These are phyloP conservation scores for Germaria angustata DNA, from an alignment of 2,888 invertebrate species.

Conservation along the genomic window DNA sequence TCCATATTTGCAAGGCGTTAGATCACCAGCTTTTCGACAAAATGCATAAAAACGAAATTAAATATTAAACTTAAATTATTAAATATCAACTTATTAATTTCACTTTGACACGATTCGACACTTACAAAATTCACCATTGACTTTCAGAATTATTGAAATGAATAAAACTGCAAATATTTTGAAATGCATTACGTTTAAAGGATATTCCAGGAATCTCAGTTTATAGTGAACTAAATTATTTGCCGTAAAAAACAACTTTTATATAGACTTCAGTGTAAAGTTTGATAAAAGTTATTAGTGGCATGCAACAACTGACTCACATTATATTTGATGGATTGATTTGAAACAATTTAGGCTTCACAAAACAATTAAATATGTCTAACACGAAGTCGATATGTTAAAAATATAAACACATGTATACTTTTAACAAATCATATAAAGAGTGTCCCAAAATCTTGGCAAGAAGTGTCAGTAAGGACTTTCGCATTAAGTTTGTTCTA, in stretches of 20 bases:
- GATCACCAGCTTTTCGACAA: constrained; percentile 70
- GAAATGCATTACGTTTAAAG: background rate
- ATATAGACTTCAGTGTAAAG: background rate
- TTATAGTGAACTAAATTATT: background rate
- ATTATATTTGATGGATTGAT: background rate
- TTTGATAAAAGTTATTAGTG: background rate
- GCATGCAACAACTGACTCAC: background rate
- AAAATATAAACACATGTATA: too few relatives aligned
- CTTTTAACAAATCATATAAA: too few relatives aligned
- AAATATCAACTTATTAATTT: too few relatives aligned
- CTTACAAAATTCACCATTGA: constrained; percentile 44
- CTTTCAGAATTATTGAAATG: constrained; percentile 21
- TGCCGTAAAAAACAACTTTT: background rate
- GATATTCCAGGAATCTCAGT: background rate
- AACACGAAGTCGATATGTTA: background rate
- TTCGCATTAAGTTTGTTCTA: too few relatives aligned
- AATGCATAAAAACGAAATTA: background rate
- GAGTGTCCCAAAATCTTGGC: too few relatives aligned
- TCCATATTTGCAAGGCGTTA: constrained; percentile 73
- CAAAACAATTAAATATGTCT: background rate
- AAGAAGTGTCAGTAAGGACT: too few relatives aligned
- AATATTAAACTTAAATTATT: background rate
- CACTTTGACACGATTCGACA: background rate
- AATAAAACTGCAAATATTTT: constrained; percentile 20
- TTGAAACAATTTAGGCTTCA: background rate